Evolutionary conservation across 2,888 invertebrate species (phyloP), one percentile per base, ranked within the genome.

Genomic region (Dryobotodes eremita): DNA sequence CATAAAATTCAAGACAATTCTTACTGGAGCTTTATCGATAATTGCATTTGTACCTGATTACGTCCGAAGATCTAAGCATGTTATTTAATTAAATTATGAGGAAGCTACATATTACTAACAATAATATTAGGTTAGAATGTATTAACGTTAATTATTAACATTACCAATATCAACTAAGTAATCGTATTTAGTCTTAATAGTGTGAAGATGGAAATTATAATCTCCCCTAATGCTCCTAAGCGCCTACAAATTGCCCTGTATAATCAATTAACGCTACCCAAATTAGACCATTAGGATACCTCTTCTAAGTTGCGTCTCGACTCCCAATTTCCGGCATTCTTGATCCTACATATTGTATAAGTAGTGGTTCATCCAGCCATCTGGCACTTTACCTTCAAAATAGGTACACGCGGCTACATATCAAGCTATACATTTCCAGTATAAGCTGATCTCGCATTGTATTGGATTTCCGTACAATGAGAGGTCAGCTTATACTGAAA

Each of bases 201-300:
- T 64, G 26, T 42, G 8, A 46, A 31, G 4, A 11, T 11, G 79
- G 74, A 69, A 84, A 55, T 75, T 62, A 46, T 69, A 71, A 84
- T 80, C 59, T 48, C 15, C 10, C 11, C 2, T 61, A 80, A 84
- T 65, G 13, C 31, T 48, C 36, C 5, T 69, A 59, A 79, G 74
- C 36, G 10, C 20, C 62, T 8, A 46, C 71, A 46, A 62, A 78
- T 64, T 69, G 46, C 55, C 62, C 53, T 17, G 61, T 59, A 11
- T 64, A 68, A 75, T 64, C 80, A 84, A 84, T 79, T 83, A 80
- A 71, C 71, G 61, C 72, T 36, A 26, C 61, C 36, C 57, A 46
- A 72, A 72, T 69, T 20, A 77, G 20, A 31, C 62, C 26, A 72
- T 64, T 69, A 82, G 15, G 71, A 61, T 10, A 59, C 46, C 23